Evolutionary conservation across 2,888 invertebrate genomes (phyloP).

Genomic region (Leptinotarsa juncta): DNA sequence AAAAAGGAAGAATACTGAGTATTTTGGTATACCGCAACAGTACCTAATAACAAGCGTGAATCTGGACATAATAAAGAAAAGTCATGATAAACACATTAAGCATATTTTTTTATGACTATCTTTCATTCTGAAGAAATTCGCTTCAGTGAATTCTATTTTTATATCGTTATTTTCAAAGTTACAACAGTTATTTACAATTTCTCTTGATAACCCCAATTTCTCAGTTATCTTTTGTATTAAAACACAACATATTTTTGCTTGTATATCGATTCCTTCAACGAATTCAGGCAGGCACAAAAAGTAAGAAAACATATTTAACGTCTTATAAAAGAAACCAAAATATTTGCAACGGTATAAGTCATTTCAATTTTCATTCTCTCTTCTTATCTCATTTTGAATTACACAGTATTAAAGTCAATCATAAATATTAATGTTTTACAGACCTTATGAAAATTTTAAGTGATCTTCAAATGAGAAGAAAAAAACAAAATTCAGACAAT

Average conservation of each 20-base stretch:
- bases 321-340: background rate
- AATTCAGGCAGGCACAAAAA: background rate
- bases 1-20: no score
- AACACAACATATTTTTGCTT: constrained; percentile 1
- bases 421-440: no score
- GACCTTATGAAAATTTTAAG: no score
- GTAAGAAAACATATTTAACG: background rate
- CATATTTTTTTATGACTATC: background rate
- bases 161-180: constrained; percentile 5
- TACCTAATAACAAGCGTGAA: no score
- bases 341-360: no score
- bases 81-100: background rate
- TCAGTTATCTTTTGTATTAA: background rate
- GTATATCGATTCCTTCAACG: background rate
- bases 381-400: no score
- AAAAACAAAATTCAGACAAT: no score
- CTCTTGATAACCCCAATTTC: constrained; percentile 19
- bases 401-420: no score
- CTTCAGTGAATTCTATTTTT: constrained; percentile 2
- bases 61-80: no score
- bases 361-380: background rate
- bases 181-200: constrained; percentile 6
- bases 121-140: background rate
- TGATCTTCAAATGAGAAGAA: no score
- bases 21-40: no score